Conservation (phyloP, 2,888 invertebrate genomes). For the Archaeoteleia sp. region DNA sequence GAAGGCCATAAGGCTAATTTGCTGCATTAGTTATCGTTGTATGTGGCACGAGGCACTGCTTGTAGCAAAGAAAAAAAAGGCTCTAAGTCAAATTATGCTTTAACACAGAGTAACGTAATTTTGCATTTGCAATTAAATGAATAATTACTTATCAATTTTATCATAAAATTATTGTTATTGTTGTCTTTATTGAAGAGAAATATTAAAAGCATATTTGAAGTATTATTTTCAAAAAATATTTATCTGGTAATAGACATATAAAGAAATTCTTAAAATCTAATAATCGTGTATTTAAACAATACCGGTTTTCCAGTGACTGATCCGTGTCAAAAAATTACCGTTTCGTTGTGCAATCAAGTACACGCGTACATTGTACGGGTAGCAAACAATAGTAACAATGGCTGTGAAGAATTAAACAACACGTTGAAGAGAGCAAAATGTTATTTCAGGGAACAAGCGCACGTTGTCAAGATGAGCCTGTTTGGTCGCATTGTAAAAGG, state of each 20-base stretch:
- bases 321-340: constrained; percentile 24
- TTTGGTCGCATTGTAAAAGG: constrained; percentile 68
- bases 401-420: constrained; percentile 28
- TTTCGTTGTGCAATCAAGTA: constrained; percentile 39
- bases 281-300: constrained; percentile 18
- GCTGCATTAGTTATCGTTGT: constrained; percentile 61
- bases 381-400: constrained; percentile 34
- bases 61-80: constrained; percentile 25
- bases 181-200: no score
- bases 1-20: constrained; percentile 73
- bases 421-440: constrained; percentile 50
- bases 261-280: background rate
- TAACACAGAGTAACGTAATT: constrained; percentile 17
- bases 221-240: no score
- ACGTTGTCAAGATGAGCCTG: constrained; percentile 57
- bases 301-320: constrained; percentile 8
- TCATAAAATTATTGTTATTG: no score
- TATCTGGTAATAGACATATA: no score
- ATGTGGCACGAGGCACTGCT: constrained; percentile 54
- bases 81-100: no score
- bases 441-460: constrained; percentile 45
- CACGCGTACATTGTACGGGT: constrained; percentile 34
- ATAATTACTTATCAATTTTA: no score
- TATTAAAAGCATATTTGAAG: no score
- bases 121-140: constrained; percentile 5